Percentiles rank a stretch among this genome's conserved stretches.
Conservation (phyloP, 2,113 vertebrate species). For the Pantherophis guttatus region DNA sequence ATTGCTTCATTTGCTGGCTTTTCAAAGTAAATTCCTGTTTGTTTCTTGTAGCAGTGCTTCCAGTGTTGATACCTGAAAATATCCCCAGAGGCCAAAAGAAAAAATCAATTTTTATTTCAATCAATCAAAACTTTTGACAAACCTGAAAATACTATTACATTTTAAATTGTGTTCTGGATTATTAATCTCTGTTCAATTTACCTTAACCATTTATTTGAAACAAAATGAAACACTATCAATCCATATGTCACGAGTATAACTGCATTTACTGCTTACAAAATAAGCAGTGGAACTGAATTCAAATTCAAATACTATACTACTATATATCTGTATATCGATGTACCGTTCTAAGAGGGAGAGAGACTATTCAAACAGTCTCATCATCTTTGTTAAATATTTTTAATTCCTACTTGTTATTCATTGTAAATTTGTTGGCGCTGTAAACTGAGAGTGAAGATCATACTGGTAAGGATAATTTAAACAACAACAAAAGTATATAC, state of each 20-base stretch:
- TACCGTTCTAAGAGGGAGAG: not conserved
- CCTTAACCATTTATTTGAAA: not conserved
- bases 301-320: not conserved
- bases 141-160: conserved; percentile 40
- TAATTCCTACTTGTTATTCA: not conserved
- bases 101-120: conserved; percentile 43
- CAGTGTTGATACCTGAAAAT: conserved; percentile 26
- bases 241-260: conserved; percentile 5
- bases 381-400: not conserved
- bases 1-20: conserved; percentile 49
- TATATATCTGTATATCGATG: not conserved
- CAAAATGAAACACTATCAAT: not conserved
- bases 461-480: not conserved
- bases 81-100: conserved; percentile 29
- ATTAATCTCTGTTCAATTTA: conserved; percentile 30
- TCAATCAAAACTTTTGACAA: conserved; percentile 39
- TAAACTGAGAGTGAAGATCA: not conserved
- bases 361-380: not conserved
- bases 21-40: conserved; percentile 54
- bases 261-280: not conserved
- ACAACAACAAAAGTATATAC: not conserved
- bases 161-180: conserved; percentile 12
- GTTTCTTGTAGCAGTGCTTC: conserved; percentile 43
- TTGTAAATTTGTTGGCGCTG: not conserved
- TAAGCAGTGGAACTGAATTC: conserved; percentile 6